phyloP scores from a whole-genome alignment of 2,797 vertebrate species.

The Sebastes paucispinis region DNA sequence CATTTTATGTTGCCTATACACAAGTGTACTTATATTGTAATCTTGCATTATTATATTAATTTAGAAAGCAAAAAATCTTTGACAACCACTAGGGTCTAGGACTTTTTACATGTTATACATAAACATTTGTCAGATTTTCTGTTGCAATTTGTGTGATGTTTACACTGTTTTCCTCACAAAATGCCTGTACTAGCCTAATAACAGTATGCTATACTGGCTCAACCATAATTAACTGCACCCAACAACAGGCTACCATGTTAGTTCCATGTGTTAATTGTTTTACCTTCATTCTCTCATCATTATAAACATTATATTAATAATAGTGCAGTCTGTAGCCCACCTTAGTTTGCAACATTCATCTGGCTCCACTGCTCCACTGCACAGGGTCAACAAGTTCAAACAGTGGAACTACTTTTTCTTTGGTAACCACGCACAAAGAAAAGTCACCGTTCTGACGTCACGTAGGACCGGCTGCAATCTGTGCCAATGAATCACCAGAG shows the following conservation, averaged over 20 bases:
- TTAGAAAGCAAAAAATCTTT: too few relatives aligned
- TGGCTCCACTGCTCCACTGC: background rate
- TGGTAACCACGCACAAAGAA: background rate
- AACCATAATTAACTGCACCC: background rate
- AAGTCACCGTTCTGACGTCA: background rate
- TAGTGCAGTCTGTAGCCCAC: background rate
- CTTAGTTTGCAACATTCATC: background rate
- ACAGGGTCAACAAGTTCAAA: background rate
- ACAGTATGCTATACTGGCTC: background rate
- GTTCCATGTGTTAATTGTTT: too few relatives aligned
- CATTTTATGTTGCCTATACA: too few relatives aligned
- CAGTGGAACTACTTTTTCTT: background rate
- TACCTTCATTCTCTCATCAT: background rate
- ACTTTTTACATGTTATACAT: too few relatives aligned
- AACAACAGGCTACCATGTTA: background rate
- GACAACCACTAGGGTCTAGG: too few relatives aligned
- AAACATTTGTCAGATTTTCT: background rate
- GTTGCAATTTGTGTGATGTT: background rate
- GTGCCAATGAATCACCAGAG: background rate
- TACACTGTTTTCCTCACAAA: background rate
- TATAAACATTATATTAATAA: background rate
- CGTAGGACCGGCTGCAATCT: rapidly evolving
- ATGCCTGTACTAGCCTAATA: too few relatives aligned
- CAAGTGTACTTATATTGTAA: too few relatives aligned
- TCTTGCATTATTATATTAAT: too few relatives aligned